A percentile compares a stretch with the other conserved stretches of the same genome.
Evolutionary conservation across 2,113 vertebrate genomes (phyloP).

Genomic region (Coturnix japonica): DNA sequence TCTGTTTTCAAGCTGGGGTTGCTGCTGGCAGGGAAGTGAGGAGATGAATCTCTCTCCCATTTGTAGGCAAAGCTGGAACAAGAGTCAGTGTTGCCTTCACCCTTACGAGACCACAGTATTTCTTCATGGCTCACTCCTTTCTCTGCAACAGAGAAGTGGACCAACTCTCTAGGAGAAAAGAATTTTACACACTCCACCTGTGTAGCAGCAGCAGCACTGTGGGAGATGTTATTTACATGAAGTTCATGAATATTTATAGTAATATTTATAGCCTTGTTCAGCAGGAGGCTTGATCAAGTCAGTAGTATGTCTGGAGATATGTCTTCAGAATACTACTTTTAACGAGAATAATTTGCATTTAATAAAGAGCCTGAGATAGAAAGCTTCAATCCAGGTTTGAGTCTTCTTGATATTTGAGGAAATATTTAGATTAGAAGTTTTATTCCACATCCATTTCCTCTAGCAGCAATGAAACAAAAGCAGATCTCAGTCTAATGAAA

Average conservation of each 20-base stretch:
- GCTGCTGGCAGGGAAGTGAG: neutral
- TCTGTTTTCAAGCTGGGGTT: neutral
- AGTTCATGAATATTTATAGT: conserved; percentile 71
- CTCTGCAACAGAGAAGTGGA: neutral
- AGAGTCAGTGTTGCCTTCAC: rapidly evolving
- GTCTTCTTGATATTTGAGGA: conserved; percentile 7
- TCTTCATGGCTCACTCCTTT: neutral
- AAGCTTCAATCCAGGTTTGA: neutral
- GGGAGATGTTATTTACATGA: conserved; percentile 65
- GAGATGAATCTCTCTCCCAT: rapidly evolving
- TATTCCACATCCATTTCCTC: neutral
- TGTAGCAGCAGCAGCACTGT: conserved; percentile 34
- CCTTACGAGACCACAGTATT: neutral
- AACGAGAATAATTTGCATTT: conserved; percentile 53
- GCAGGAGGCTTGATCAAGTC: conserved; percentile 67
- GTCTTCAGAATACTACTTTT: conserved; percentile 39
- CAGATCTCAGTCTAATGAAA: neutral
- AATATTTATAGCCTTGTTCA: conserved; percentile 69
- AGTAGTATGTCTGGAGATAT: conserved; percentile 48
- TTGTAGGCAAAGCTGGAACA: neutral
- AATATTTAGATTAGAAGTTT: conserved; percentile 21
- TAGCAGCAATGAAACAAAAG: neutral
- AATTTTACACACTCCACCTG: neutral
- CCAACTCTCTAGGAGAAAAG: neutral
- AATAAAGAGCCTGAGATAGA: conserved; percentile 1